These are phyloP conservation scores for Coleophora deauratella DNA, from an alignment of 2,888 invertebrate species.

Conservation along the genomic window DNA sequence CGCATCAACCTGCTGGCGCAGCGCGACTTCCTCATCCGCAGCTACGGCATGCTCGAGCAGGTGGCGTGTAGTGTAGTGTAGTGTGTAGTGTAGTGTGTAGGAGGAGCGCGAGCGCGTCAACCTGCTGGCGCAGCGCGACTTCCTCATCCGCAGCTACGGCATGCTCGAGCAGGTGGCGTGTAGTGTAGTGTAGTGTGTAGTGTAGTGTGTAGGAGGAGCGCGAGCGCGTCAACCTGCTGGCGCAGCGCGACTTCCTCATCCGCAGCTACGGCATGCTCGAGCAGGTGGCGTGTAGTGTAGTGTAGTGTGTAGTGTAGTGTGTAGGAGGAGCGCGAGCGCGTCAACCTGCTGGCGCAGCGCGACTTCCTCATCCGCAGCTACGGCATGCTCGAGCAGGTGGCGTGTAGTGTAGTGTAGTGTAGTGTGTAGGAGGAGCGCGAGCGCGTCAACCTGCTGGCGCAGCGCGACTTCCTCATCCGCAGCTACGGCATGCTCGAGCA, in stretches of 20 bases:
- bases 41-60: slow-evolving; percentile 71
- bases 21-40: slow-evolving; percentile 71
- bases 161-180: slow-evolving; percentile 60
- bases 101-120: slow-evolving; percentile 69
- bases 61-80: slow-evolving; percentile 23
- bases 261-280: not conserved
- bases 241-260: not conserved
- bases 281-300: slow-evolving; percentile 20
- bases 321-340: too few species aligned
- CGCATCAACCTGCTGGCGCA: too few species aligned
- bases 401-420: not conserved
- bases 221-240: not conserved
- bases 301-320: not conserved
- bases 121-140: slow-evolving; percentile 70
- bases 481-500: slow-evolving; percentile 67
- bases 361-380: slow-evolving; percentile 73
- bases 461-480: slow-evolving; percentile 76
- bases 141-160: slow-evolving; percentile 72
- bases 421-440: too few species aligned
- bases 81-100: too few species aligned
- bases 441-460: too few species aligned
- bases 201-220: not conserved
- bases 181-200: not conserved
- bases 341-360: slow-evolving; percentile 65
- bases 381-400: slow-evolving; percentile 69